Conservation (phyloP, 1,140 invertebrate species). For the Argopecten irradians region DNA sequence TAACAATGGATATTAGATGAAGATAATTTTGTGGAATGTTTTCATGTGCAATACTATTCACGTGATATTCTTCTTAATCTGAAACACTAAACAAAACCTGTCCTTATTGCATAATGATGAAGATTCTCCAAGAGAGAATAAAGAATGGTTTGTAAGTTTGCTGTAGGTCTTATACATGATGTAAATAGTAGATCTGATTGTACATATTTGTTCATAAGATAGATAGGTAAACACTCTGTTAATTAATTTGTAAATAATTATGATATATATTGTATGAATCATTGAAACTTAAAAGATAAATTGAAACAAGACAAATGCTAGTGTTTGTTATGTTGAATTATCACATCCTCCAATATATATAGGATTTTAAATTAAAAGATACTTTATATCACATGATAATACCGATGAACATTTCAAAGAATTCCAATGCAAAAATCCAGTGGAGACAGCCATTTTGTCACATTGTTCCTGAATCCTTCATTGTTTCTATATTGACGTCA, state of each 20-base stretch:
- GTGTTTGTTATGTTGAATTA: too few species aligned
- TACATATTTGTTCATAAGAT: neutral
- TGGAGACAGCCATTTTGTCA: too few species aligned
- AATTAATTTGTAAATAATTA: neutral
- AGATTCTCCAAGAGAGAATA: neutral
- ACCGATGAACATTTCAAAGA: too few species aligned
- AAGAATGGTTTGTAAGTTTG: neutral
- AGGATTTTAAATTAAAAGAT: too few species aligned
- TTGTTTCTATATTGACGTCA: too few species aligned
- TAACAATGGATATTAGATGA: too few species aligned
- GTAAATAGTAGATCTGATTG: neutral
- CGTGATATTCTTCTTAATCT: neutral
- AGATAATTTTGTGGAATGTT: neutral
- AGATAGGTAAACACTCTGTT: neutral
- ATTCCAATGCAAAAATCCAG: too few species aligned
- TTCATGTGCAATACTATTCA: conserved; percentile 2
- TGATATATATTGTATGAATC: neutral
- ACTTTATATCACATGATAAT: too few species aligned
- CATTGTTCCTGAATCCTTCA: too few species aligned
- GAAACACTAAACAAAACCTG: neutral
- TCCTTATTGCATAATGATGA: neutral
- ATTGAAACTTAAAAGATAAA: neutral
- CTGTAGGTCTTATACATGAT: neutral
- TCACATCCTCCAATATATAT: too few species aligned
- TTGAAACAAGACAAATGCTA: neutral